Base-by-base conservation (phyloP, 2,888 invertebrate species). In the Tiliacea aurago region DNA sequence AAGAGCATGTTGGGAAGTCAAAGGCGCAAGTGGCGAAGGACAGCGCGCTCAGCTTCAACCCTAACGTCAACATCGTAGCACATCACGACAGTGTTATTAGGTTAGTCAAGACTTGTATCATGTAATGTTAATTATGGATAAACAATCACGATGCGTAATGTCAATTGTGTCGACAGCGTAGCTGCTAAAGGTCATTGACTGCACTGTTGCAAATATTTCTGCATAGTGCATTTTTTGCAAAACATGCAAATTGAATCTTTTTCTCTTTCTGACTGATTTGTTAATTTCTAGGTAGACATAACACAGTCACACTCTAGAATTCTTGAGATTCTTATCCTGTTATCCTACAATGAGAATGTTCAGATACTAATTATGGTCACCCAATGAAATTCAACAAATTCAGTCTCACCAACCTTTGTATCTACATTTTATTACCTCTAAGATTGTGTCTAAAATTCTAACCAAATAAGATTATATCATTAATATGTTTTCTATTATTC, bases 1-100 rank as follows among this genome's bases (percentile, higher is more conserved):
- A 99, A 90, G 98, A 99, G 91, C 99, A 99, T 97, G 99, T 99
- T 78, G 99, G 99, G 4, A 99, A 99, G 93, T 98, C 99, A 0
- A 99, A 99, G 95, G 98, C 99, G 0, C 96, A 98, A 86, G 98
- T 99, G 41, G 99, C 99, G 0, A 97, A 97, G 84, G 98, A 99
- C 93, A 99, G 98, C 88, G 99, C 99, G 4, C 95, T 99, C 33
- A 97, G 97, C 86, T 99, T 99, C 90, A 99, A 99, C 94, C 98
- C 99, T 0, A 97, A 98, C 93, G 98, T 98, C 15, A 98, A 98
- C 78, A 99, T 99, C 82, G 97, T 97, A 73, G 98, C 99, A 67
- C 98, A 99, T 93, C 99, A 99, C 95, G 99, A 99, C 95, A 99
- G 98, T 94, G 98, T 99, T 86, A 99, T 98, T 80, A 98, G 98